Evolutionary conservation across 2,888 invertebrate species (phyloP).

Genomic region (Yponomeuta evonymella): DNA sequence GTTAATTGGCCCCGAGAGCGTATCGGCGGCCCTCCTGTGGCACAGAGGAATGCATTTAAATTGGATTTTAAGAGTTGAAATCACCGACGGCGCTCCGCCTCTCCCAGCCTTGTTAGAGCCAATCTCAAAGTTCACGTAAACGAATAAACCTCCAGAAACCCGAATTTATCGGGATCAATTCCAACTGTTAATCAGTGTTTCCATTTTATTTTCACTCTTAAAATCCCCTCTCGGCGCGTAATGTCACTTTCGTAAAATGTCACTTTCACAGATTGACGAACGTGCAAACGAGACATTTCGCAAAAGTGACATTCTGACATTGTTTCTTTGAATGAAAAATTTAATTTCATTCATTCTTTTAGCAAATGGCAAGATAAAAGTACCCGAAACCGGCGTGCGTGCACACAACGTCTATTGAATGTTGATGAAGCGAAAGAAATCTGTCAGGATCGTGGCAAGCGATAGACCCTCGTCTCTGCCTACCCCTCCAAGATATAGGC

Average conservation of each 20-base stretch:
- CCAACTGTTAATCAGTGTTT: conserved; percentile 26
- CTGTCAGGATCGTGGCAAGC: too few relatives aligned
- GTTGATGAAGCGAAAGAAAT: too few relatives aligned
- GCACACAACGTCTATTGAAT: too few relatives aligned
- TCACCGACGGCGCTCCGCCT: conserved; percentile 65
- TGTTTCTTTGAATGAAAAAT: too few relatives aligned
- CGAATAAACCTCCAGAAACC: conserved; percentile 66
- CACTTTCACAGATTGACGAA: background rate
- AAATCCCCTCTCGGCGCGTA: background rate
- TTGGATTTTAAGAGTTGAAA: conserved; percentile 77
- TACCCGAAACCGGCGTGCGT: too few relatives aligned
- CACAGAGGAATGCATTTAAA: conserved; percentile 77
- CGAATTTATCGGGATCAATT: conserved; percentile 63
- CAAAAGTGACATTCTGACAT: too few relatives aligned
- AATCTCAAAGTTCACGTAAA: conserved; percentile 75
- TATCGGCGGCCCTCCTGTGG: conserved; percentile 71
- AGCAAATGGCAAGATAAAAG: too few relatives aligned
- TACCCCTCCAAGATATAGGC: too few relatives aligned
- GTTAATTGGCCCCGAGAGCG: conserved; percentile 73
- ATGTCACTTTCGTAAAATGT: background rate
- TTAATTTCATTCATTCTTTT: too few relatives aligned
- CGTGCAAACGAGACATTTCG: background rate
- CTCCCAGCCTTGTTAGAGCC: conserved; percentile 71
- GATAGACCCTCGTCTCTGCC: too few relatives aligned
- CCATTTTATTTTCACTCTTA: conserved; percentile 17